Evolutionary conservation across 2,113 vertebrate species (phyloP).

Genomic region (Phrynosoma platyrhinos): DNA sequence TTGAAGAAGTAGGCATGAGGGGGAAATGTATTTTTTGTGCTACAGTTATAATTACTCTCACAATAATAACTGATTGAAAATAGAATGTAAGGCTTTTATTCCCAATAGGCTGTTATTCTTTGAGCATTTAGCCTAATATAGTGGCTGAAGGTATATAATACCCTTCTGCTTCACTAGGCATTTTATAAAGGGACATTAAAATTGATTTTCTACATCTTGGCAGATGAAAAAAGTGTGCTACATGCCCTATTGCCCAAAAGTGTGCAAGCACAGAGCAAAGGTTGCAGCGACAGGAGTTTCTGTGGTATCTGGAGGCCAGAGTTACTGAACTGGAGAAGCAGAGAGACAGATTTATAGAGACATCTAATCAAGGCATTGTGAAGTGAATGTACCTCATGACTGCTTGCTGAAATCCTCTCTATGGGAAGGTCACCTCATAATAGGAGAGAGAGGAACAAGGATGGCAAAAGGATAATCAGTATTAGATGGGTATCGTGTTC

Average conservation of each 20-base stretch:
- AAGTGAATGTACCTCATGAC: slow-evolving; percentile 57
- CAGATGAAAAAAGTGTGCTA: slow-evolving; percentile 53
- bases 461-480: slow-evolving; percentile 37
- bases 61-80: slow-evolving; percentile 18
- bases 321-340: slow-evolving; percentile 54
- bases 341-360: slow-evolving; percentile 55
- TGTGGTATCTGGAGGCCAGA: slow-evolving; percentile 53
- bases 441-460: slow-evolving; percentile 7
- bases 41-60: slow-evolving; percentile 24
- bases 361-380: slow-evolving; percentile 31
- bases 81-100: not conserved
- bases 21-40: not conserved
- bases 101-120: not conserved
- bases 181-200: slow-evolving; percentile 54
- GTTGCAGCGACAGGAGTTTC: slow-evolving; percentile 52
- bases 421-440: slow-evolving; percentile 42
- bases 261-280: slow-evolving; percentile 35
- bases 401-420: slow-evolving; percentile 11
- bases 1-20: not conserved
- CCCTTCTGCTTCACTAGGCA: slow-evolving; percentile 29
- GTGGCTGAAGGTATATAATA: slow-evolving; percentile 49
- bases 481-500: not conserved
- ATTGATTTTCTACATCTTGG: slow-evolving; percentile 68
- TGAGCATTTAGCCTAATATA: not conserved
- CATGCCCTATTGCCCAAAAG: slow-evolving; percentile 54